These are phyloP conservation scores for Dreissena rostriformis DNA, from an alignment of 1,140 invertebrate species.

Conservation along the genomic window DNA sequence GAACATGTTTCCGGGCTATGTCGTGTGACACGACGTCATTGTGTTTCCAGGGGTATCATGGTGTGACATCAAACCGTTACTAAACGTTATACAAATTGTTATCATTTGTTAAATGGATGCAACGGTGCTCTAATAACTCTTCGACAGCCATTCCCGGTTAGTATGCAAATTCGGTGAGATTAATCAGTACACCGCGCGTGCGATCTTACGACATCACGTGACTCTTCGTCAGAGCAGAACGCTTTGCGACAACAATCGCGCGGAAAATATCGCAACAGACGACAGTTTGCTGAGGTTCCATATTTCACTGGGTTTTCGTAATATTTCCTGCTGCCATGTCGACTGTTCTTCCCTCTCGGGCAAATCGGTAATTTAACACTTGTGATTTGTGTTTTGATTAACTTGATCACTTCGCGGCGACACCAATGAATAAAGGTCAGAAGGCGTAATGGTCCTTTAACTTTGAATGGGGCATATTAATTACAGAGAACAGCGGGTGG, in stretches of 20 bases:
- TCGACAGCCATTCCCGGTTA: conserved; percentile 43
- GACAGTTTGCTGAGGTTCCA: conserved; percentile 27
- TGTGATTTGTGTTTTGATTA: conserved; percentile 52
- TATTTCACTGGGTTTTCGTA: conserved; percentile 18
- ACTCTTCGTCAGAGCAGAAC: conserved; percentile 39
- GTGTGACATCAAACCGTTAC: conserved; percentile 53
- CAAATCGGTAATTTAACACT: conserved; percentile 42
- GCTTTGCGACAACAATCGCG: conserved; percentile 22
- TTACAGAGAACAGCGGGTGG: conserved; percentile 43
- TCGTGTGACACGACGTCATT: conserved; percentile 50
- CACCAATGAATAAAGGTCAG: conserved; percentile 46
- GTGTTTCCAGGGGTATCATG: conserved; percentile 44
- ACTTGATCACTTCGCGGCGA: conserved; percentile 48
- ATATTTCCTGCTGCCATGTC: background rate
- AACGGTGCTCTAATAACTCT: conserved; percentile 51
- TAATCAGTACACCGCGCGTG: conserved; percentile 36
- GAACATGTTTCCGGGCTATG: conserved; percentile 48
- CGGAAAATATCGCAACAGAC: conserved; percentile 1
- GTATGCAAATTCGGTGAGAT: conserved; percentile 53
- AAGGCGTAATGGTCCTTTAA: conserved; percentile 43
- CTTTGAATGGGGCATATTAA: conserved; percentile 42
- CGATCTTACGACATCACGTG: conserved; percentile 26
- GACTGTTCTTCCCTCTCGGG: background rate
- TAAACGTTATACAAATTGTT: conserved; percentile 59
- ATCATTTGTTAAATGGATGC: conserved; percentile 54